These are phyloP conservation scores for Suillia variegata DNA, from an alignment of 2,888 invertebrate species.

Conservation along the genomic window DNA sequence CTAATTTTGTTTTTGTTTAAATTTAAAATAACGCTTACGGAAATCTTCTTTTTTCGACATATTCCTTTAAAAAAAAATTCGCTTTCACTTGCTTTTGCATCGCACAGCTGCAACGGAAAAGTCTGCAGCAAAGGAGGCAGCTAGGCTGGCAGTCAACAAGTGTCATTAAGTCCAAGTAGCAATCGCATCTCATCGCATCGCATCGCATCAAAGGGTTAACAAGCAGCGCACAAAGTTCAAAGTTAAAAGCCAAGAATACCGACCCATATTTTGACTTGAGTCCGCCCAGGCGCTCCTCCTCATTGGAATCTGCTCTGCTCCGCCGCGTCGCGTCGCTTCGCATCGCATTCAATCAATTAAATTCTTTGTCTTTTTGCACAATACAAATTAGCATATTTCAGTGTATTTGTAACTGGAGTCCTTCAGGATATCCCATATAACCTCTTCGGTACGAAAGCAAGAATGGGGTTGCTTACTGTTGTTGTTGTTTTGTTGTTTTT, in stretches of 20 bases:
- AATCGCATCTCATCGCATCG: too few species aligned
- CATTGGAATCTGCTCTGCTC: too few species aligned
- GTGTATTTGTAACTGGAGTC: conserved; percentile 27
- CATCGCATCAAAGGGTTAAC: conserved; percentile 16
- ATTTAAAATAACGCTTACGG: too few species aligned
- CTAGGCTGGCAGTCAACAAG: too few species aligned
- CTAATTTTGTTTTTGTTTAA: too few species aligned
- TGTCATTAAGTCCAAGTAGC: conserved; percentile 8
- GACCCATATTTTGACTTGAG: conserved; percentile 23
- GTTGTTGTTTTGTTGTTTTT: too few species aligned
- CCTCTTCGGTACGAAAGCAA: too few species aligned
- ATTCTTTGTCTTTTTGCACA: conserved; percentile 33
- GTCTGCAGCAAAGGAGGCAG: background rate
- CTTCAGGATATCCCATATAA: background rate
- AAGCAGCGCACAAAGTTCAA: conserved; percentile 10
- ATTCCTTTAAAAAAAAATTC: background rate
- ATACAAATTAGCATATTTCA: conserved; percentile 52
- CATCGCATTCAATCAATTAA: conserved; percentile 46
- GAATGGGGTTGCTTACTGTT: background rate
- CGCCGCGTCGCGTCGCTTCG: too few species aligned
- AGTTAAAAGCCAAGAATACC: conserved; percentile 23
- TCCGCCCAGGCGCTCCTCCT: too few species aligned
- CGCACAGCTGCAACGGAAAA: background rate
- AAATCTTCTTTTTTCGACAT: too few species aligned
- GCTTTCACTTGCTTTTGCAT: background rate